A percentile compares a stretch with the other conserved stretches of the same genome.
Conservation (phyloP, 2,797 vertebrate genomes). For the Urocyon cinereoargenteus region DNA sequence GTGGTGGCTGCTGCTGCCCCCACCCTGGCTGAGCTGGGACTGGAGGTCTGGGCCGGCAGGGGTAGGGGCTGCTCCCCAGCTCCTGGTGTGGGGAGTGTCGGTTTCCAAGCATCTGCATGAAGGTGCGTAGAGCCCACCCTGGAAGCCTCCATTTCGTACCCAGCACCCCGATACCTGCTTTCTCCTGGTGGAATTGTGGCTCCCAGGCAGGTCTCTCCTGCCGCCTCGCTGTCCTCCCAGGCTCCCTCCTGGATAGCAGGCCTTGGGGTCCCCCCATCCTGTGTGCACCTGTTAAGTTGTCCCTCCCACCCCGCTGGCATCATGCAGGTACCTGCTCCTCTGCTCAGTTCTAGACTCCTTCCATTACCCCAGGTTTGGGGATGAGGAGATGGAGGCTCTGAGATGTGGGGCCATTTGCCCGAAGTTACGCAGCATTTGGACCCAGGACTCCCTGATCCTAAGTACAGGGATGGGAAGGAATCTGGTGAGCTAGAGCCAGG, state of each 20-base stretch:
- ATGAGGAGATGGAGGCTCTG: neutral
- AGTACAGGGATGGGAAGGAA: neutral
- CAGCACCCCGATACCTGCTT: neutral
- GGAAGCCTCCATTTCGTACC: neutral
- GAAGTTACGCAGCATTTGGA: neutral
- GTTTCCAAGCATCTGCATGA: neutral
- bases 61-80: neutral
- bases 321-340: neutral
- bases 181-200: neutral
- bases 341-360: neutral
- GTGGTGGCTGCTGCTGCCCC: neutral
- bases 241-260: neutral
- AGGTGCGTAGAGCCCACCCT: accelerated
- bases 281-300: neutral
- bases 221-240: neutral
- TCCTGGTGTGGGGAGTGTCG: neutral
- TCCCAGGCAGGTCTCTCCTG: neutral
- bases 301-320: neutral
- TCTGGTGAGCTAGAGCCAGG: neutral
- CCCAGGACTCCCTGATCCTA: neutral
- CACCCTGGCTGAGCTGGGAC: neutral
- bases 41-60: neutral
- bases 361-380: neutral
- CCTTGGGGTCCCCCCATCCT: neutral
- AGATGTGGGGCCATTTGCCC: neutral